Percentiles rank a stretch among this genome's conserved stretches.
These are phyloP conservation scores for Drosophila rubida DNA, from an alignment of 2,888 invertebrate species.

Conservation along the genomic window DNA sequence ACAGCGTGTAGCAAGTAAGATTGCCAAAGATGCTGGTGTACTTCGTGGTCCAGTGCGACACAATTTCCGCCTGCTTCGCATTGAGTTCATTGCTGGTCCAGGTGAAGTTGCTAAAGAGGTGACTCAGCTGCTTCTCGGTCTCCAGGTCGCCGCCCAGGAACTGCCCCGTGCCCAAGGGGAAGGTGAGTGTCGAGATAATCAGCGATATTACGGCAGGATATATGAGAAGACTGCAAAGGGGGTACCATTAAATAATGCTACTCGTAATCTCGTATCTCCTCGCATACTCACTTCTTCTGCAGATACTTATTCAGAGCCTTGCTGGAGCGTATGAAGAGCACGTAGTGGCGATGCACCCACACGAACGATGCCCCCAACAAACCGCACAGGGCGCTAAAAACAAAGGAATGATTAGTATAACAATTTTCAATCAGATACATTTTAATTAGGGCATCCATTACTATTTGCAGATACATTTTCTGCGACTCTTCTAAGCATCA, in stretches of 20 bases:
- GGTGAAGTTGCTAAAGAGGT: slow-evolving; percentile 97
- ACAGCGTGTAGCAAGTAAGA: slow-evolving; percentile 92
- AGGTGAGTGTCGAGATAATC: slow-evolving; percentile 93
- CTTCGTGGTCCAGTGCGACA: slow-evolving; percentile 94
- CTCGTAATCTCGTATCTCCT: background rate
- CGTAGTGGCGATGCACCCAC: slow-evolving; percentile 95
- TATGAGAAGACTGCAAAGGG: slow-evolving; percentile 91
- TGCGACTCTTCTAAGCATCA: too few relatives aligned
- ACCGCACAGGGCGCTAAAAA: slow-evolving; percentile 86
- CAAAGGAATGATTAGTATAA: background rate
- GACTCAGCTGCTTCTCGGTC: slow-evolving; percentile 90
- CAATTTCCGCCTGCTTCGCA: slow-evolving; percentile 92
- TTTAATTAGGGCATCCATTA: too few relatives aligned
- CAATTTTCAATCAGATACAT: too few relatives aligned
- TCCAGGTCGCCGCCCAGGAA: slow-evolving; percentile 93
- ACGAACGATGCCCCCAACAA: slow-evolving; percentile 96
- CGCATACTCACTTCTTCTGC: slow-evolving; percentile 94
- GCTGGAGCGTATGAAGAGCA: slow-evolving; percentile 96
- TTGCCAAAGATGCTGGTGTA: slow-evolving; percentile 94
- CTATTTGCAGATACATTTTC: too few relatives aligned
- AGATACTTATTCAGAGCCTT: slow-evolving; percentile 95
- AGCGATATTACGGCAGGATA: slow-evolving; percentile 97
- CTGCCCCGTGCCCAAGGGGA: slow-evolving; percentile 96
- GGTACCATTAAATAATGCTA: background rate
- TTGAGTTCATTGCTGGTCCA: slow-evolving; percentile 93